phyloP scores from a whole-genome alignment of 2,797 vertebrate species.

The Threskiornis aethiopicus region DNA sequence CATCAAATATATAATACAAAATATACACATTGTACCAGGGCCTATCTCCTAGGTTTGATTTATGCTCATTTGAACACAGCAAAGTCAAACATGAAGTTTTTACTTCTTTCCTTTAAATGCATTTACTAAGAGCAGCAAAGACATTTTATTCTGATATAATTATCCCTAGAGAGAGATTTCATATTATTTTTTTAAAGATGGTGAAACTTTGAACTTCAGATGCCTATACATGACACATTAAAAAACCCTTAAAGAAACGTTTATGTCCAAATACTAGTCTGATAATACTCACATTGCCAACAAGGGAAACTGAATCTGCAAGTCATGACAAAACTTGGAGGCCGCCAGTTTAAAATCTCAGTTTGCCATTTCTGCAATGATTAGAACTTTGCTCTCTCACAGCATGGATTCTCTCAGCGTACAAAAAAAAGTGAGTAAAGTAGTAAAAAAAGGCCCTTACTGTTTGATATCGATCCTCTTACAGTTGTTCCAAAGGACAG shows the following conservation, averaged over 20 bases:
- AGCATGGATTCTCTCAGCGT: background rate
- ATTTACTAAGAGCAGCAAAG: background rate
- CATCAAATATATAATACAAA: background rate
- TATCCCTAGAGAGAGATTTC: background rate
- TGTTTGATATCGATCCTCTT: background rate
- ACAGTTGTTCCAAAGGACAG: background rate
- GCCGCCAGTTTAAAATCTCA: background rate
- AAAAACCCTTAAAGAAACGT: background rate
- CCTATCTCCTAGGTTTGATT: background rate
- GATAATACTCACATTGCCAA: background rate
- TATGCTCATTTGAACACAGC: background rate
- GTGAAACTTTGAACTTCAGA: background rate
- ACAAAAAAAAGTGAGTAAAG: background rate
- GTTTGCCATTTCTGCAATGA: background rate
- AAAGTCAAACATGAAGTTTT: background rate
- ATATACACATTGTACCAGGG: background rate
- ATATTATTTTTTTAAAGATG: background rate
- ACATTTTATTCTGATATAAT: background rate
- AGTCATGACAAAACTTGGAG: background rate
- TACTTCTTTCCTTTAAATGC: background rate
- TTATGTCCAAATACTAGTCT: background rate
- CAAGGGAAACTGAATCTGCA: background rate
- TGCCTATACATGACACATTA: background rate
- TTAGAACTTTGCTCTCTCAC: background rate
- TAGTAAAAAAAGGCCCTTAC: background rate